A percentile compares a stretch with the other conserved stretches of the same genome.
These are phyloP conservation scores for Lemur catta DNA, from an alignment of 2,797 vertebrate genomes.

Conservation along the genomic window DNA sequence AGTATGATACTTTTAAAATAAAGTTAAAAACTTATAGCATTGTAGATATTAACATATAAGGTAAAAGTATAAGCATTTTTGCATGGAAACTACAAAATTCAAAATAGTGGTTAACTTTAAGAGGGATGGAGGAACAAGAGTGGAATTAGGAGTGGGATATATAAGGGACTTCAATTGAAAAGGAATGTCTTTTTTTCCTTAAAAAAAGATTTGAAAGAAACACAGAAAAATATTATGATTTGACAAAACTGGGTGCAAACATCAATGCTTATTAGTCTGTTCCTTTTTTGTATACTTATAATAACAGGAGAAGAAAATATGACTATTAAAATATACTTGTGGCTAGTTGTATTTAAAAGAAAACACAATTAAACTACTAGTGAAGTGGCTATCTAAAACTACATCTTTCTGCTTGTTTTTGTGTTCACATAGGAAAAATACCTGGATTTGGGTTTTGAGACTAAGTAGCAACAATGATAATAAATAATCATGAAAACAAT, in stretches of 20 bases:
- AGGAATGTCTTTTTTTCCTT: background rate
- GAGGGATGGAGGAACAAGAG: background rate
- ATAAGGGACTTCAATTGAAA: background rate
- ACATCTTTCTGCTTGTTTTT: background rate
- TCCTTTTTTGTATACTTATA: background rate
- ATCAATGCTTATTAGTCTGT: background rate
- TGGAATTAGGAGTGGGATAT: background rate
- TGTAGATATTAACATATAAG: background rate
- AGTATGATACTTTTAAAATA: background rate
- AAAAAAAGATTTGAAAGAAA: constrained; percentile 28
- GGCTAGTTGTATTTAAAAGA: background rate
- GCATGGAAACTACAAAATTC: background rate
- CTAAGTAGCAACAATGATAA: background rate
- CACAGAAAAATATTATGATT: constrained; percentile 5
- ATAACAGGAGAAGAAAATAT: constrained; percentile 11
- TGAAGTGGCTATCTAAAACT: background rate
- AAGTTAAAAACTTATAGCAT: background rate
- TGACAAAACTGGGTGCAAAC: background rate
- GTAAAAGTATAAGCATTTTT: background rate
- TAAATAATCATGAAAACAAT: constrained; percentile 41
- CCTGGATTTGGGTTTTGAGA: background rate
- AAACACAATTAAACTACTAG: background rate
- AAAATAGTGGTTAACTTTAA: background rate
- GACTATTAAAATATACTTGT: constrained; percentile 1
- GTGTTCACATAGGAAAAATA: background rate